These are phyloP conservation scores for Bujurquina vittata DNA, from an alignment of 2,113 vertebrate species.

Conservation along the genomic window DNA sequence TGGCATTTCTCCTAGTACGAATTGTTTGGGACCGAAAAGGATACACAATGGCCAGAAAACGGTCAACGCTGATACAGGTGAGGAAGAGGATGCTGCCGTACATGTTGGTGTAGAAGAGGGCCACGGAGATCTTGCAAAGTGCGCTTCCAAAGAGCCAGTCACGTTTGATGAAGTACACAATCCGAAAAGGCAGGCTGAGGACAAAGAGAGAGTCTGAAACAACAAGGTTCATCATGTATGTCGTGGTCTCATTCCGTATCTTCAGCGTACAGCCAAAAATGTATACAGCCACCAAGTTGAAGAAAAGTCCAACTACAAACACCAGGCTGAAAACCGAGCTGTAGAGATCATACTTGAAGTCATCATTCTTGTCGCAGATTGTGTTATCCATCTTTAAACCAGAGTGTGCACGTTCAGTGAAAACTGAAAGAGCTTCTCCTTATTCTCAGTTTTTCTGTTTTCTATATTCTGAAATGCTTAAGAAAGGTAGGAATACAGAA, in stretches of 20 bases:
- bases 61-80: conserved; percentile 95
- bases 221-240: conserved; percentile 96
- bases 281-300: conserved; percentile 90
- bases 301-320: conserved; percentile 90
- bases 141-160: conserved; percentile 91
- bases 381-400: conserved; percentile 67
- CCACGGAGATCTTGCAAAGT: conserved; percentile 93
- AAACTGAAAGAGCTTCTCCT: background rate
- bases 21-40: conserved; percentile 89
- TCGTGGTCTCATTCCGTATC: conserved; percentile 93
- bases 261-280: conserved; percentile 91
- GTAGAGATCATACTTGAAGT: conserved; percentile 94
- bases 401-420: background rate
- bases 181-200: conserved; percentile 93
- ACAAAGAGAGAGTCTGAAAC: conserved; percentile 95
- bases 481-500: background rate
- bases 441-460: background rate
- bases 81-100: conserved; percentile 98
- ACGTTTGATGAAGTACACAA: conserved; percentile 88
- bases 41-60: conserved; percentile 94
- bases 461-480: background rate
- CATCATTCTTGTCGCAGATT: conserved; percentile 84
- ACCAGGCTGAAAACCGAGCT: conserved; percentile 91
- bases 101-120: conserved; percentile 97
- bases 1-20: conserved; percentile 91